Conservation (phyloP, 2,888 invertebrate genomes). For the Galerucella calmariensis region DNA sequence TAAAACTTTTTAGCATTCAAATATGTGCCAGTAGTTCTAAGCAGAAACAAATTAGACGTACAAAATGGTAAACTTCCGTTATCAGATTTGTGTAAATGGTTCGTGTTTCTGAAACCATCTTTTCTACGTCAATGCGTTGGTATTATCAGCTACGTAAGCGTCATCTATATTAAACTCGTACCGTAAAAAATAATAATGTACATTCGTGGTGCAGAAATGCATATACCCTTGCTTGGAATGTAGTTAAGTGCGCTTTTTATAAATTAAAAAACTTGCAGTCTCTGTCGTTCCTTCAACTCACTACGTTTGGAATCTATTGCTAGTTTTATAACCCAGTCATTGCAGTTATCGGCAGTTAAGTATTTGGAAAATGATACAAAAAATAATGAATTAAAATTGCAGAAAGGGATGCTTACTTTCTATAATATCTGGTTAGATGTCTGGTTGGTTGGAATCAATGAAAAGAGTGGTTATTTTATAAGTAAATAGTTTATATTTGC, state of each 20-base stretch:
- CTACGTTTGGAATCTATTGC: slow-evolving; percentile 29
- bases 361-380: not conserved
- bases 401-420: not conserved
- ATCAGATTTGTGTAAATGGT: too few relatives aligned
- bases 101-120: not conserved
- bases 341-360: not conserved
- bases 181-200: slow-evolving; percentile 45
- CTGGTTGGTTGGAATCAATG: too few relatives aligned
- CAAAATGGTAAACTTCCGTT: too few relatives aligned
- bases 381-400: not conserved
- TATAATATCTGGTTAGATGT: too few relatives aligned
- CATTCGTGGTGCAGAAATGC: slow-evolving; percentile 48
- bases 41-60: too few relatives aligned
- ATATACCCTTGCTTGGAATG: slow-evolving; percentile 48
- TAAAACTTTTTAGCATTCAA: too few relatives aligned
- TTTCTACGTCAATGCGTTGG: slow-evolving; percentile 25
- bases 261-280: slow-evolving; percentile 41
- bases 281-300: slow-evolving; percentile 32
- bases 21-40: too few relatives aligned
- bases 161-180: slow-evolving; percentile 50
- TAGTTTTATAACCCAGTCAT: slow-evolving; percentile 21
- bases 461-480: too few relatives aligned
- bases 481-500: too few relatives aligned
- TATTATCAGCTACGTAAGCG: slow-evolving; percentile 40
- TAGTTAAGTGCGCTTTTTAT: slow-evolving; percentile 46